Percentiles rank a stretch among this genome's conserved stretches.
Conservation (phyloP, 2,888 invertebrate genomes). For the Phorcus lineatus region DNA sequence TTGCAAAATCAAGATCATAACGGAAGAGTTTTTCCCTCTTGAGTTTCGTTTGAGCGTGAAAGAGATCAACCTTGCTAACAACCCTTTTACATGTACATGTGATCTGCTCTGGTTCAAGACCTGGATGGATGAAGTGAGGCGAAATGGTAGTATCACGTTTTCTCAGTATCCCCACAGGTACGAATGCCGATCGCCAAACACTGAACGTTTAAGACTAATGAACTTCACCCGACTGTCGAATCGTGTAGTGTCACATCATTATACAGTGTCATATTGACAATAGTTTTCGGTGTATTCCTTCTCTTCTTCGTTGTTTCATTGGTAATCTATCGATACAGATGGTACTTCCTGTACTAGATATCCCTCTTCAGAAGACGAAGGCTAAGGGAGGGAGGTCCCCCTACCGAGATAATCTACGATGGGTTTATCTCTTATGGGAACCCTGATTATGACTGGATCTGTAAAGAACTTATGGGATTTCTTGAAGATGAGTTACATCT, state of each 20-base stretch:
- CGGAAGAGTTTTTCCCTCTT: not conserved
- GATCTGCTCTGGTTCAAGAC: constrained; percentile 93
- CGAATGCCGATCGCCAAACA: not conserved
- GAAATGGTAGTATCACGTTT: not conserved
- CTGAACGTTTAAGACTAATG: not conserved
- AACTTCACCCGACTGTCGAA: not conserved
- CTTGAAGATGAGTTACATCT: not conserved
- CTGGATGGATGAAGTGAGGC: constrained; percentile 82
- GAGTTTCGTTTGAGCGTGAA: constrained; percentile 76
- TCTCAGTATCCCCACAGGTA: not conserved
- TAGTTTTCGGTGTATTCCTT: not conserved
- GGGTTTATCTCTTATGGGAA: not conserved
- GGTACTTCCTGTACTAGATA: not conserved
- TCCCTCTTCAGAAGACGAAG: not conserved
- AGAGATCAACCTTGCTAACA: constrained; percentile 83
- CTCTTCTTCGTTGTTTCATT: not conserved
- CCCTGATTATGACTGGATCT: not conserved
- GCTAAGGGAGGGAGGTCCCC: not conserved
- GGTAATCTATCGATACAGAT: not conserved
- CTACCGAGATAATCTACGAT: not conserved
- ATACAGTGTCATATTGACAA: not conserved
- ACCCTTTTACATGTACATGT: constrained; percentile 91
- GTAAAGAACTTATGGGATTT: not conserved
- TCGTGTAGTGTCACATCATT: not conserved
- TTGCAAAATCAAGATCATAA: not conserved